Conservation (phyloP, 2,113 vertebrate genomes). For the Leptobrachium leishanense region DNA sequence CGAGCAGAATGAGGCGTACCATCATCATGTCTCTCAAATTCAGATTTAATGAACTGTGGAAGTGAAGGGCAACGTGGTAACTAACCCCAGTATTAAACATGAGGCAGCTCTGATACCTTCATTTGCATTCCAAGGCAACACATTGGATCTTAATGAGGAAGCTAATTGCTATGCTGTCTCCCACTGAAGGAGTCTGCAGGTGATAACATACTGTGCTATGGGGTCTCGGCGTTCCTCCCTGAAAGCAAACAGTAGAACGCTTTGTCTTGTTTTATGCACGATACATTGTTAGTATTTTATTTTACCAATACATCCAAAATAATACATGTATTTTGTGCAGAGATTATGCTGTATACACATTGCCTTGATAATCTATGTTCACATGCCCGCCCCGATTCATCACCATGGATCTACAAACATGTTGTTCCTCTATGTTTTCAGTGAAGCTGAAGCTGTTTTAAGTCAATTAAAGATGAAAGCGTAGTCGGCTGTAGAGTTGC, state of each 20-base stretch:
- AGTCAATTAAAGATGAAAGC: too few species aligned
- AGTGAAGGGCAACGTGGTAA: slow-evolving; percentile 16
- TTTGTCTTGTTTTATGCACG: slow-evolving; percentile 9
- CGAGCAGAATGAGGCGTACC: neutral
- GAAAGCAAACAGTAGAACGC: slow-evolving; percentile 15
- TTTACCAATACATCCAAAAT: too few species aligned
- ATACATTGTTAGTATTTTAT: too few species aligned
- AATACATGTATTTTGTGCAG: too few species aligned
- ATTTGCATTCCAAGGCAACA: slow-evolving; percentile 34
- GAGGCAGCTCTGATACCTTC: slow-evolving; percentile 11
- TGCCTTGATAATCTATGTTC: too few species aligned
- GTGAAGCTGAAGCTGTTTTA: too few species aligned
- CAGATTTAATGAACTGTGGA: slow-evolving; percentile 24
- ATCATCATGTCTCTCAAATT: slow-evolving; percentile 7
- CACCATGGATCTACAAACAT: too few species aligned
- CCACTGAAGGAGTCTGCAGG: slow-evolving; percentile 24
- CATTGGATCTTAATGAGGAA: slow-evolving; percentile 31
- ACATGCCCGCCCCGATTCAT: too few species aligned
- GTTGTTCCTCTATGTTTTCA: too few species aligned
- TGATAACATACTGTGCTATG: slow-evolving; percentile 21
- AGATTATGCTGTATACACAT: neutral
- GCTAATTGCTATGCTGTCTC: slow-evolving; percentile 38
- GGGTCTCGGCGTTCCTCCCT: neutral
- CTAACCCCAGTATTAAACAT: slow-evolving; percentile 17
- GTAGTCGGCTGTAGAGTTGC: too few species aligned